A percentile compares a stretch with the other conserved stretches of the same genome.
phyloP scores from a whole-genome alignment of 1,140 invertebrate genomes.

The Andricus grossulariae region DNA sequence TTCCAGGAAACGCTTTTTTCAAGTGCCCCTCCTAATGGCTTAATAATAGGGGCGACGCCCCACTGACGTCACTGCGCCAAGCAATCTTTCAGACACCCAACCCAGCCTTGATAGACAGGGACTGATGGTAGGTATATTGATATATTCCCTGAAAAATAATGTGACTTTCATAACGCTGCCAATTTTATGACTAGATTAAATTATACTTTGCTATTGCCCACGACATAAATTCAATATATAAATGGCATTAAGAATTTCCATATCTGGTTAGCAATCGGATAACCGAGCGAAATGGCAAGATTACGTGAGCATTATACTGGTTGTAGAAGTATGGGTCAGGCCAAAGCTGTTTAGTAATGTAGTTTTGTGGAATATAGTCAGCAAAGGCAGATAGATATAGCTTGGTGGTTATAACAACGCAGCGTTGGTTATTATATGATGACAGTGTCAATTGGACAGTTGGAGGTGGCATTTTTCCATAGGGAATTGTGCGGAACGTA shows the following conservation, averaged over 20 bases:
- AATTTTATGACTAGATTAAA: too few species aligned
- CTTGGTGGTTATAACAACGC: conserved; percentile 11
- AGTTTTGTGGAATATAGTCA: not conserved
- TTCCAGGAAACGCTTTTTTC: not conserved
- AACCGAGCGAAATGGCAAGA: too few species aligned
- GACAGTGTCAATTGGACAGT: conserved; percentile 47
- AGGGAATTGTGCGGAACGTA: conserved; percentile 15
- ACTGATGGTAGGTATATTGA: too few species aligned
- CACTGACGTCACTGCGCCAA: not conserved
- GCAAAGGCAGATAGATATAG: conserved; percentile 4
- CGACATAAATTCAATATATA: too few species aligned
- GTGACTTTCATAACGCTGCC: too few species aligned
- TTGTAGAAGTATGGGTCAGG: not conserved
- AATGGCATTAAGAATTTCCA: too few species aligned
- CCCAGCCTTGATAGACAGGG: too few species aligned
- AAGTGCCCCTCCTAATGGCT: not conserved
- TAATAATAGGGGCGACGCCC: not conserved
- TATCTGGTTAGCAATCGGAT: too few species aligned
- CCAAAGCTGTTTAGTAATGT: not conserved
- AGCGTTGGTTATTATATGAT: conserved; percentile 6
- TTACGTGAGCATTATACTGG: not conserved
- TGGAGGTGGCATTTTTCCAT: conserved; percentile 43
- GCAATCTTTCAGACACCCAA: not conserved
- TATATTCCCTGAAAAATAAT: too few species aligned
- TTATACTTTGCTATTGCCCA: too few species aligned